Evolutionary conservation across 2,888 invertebrate species (phyloP), one percentile per base, ranked within the genome.

Genomic region (Synanthedon vespiformis): DNA sequence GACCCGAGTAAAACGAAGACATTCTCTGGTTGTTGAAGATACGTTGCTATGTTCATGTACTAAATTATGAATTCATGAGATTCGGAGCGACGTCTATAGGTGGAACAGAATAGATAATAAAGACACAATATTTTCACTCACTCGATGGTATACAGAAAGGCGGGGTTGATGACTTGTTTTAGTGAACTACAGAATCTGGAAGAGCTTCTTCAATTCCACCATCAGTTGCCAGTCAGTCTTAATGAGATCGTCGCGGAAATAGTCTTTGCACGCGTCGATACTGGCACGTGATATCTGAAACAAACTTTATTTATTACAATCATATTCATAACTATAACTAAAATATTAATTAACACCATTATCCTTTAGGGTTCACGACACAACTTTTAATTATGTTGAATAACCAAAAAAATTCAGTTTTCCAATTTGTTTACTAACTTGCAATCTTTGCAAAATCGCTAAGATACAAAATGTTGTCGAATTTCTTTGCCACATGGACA

Each of bases 221-320:
- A 99, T 97, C 58, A 99, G 88, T 75, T 96, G 95, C 99, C 99
- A 99, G 80, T 99, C 99, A 61, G 94, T 92, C 88, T 98, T 99
- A 72, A 94, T 88, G 68, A 99, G 90, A 80, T 99, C 99, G 66
- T 98, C 98, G 58, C 99, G 92, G 92, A 99, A 99, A 88, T 98
- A 97, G 68, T 98, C 95, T 87, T 99, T 99, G 88, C 99, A 98
- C 8, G 97, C 98, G 85, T 99, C 99, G 74, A 99, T 99, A 59
- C 98, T 98, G 74, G 98, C 96, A 53, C 99, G 92, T 52, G 95
- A 95, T 71, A 99, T 98, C 97, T 98, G 92, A 10, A 79, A 80
- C 72, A 78, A 77, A 48, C 53, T 22, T 55, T 34, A 34, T 34
- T 55, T 34, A 34, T 34, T 49, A 41, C 40, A 44, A 50, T 40